Evolutionary conservation across 2,113 vertebrate genomes (phyloP).

Genomic region (Zeus faber): DNA sequence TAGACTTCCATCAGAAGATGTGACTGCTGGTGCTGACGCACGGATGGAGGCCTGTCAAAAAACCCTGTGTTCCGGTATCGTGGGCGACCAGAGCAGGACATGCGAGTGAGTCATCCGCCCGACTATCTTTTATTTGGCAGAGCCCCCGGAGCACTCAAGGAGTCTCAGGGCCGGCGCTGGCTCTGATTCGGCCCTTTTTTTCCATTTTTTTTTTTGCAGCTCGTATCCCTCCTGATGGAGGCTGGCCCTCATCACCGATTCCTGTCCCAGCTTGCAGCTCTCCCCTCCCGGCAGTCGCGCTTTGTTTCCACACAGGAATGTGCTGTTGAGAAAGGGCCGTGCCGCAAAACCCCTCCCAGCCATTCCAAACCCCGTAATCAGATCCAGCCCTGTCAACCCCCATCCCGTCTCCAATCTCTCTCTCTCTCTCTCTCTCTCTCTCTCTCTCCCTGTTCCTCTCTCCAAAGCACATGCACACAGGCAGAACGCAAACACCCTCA

Average conservation of each 20-base stretch:
- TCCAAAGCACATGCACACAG: conserved; percentile 42
- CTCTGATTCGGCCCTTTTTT: conserved; percentile 37
- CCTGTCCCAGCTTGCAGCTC: conserved; percentile 51
- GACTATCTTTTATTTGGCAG: conserved; percentile 43
- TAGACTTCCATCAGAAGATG: no score
- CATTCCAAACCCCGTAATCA: conserved; percentile 73
- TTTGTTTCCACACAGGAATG: conserved; percentile 72
- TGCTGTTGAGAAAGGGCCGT: conserved; percentile 71
- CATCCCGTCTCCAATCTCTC: conserved; percentile 56
- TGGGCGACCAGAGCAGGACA: conserved; percentile 10
- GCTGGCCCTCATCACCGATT: conserved; percentile 40
- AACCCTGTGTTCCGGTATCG: conserved; percentile 14
- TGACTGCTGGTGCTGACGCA: no score
- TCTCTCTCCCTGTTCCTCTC: conserved; percentile 26
- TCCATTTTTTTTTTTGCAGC: no score
- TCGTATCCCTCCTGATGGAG: conserved; percentile 44
- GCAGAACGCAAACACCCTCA: conserved; percentile 49
- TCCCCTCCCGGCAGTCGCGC: conserved; percentile 17
- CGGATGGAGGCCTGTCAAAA: conserved; percentile 25
- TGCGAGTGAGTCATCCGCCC: conserved; percentile 50
- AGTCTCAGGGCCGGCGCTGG: conserved; percentile 42
- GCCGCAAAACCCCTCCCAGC: conserved; percentile 68
- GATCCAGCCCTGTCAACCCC: conserved; percentile 71
- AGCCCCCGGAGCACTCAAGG: conserved; percentile 28
- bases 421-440: conserved; percentile 25